These are phyloP conservation scores for Drosophila affinis DNA, from an alignment of 2,888 invertebrate species.

Conservation along the genomic window DNA sequence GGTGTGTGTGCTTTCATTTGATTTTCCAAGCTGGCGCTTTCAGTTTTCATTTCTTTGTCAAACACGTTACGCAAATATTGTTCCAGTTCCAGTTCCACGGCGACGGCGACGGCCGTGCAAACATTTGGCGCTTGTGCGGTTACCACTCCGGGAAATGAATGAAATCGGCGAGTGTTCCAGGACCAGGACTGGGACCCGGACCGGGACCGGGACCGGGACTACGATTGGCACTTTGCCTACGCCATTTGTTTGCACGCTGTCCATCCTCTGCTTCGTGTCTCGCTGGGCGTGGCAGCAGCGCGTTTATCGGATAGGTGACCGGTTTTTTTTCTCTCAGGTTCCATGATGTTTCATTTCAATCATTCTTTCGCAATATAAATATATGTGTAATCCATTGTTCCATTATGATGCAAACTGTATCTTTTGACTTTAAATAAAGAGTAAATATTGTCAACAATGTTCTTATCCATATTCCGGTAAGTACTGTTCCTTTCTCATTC, in stretches of 20 bases:
- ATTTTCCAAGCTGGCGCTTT: constrained; percentile 78
- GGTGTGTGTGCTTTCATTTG: constrained; percentile 63
- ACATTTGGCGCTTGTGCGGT: constrained; percentile 59
- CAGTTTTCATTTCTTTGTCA: constrained; percentile 78
- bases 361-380: too few relatives aligned
- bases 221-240: constrained; percentile 26
- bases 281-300: not conserved
- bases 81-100: constrained; percentile 78
- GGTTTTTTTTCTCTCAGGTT: not conserved
- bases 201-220: constrained; percentile 14
- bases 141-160: constrained; percentile 41
- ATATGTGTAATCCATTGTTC: too few relatives aligned
- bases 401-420: too few relatives aligned
- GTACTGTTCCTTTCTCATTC: too few relatives aligned
- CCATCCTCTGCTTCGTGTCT: constrained; percentile 24
- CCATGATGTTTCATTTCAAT: too few relatives aligned
- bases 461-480: too few relatives aligned
- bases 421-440: too few relatives aligned
- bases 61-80: constrained; percentile 81
- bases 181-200: constrained; percentile 24
- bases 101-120: constrained; percentile 68
- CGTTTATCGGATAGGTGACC: not conserved
- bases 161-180: constrained; percentile 14
- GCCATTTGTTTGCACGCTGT: constrained; percentile 29
- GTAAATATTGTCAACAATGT: too few relatives aligned